These are phyloP conservation scores for Athene cunicularia DNA, from an alignment of 2,113 vertebrate genomes.

Conservation along the genomic window DNA sequence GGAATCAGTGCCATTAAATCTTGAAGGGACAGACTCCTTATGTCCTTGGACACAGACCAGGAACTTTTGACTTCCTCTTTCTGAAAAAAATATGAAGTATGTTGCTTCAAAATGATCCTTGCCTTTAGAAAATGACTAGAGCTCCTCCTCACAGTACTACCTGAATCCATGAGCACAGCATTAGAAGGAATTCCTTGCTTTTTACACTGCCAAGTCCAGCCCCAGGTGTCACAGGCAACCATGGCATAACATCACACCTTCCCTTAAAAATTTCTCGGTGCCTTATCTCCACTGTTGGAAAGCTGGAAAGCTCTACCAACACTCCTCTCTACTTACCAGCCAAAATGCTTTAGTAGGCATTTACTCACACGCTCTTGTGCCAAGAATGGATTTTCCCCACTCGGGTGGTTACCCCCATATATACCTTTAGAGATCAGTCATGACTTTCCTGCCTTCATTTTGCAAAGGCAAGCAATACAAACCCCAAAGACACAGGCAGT, in stretches of 20 bases:
- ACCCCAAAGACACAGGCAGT: neutral
- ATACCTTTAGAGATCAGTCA: neutral
- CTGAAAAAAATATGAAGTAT: neutral
- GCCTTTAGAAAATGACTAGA: neutral
- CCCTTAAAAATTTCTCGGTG: neutral
- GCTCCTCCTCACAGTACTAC: neutral
- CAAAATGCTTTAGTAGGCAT: neutral
- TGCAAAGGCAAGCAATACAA: neutral
- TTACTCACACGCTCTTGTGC: neutral
- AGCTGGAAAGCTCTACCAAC: neutral
- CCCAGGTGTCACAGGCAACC: neutral
- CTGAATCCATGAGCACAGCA: neutral
- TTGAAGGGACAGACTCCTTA: too few species aligned
- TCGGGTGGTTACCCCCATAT: neutral
- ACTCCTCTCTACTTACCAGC: neutral
- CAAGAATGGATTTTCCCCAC: neutral
- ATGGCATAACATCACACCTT: neutral
- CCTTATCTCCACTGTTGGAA: neutral
- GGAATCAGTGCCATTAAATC: neutral
- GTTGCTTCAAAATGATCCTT: neutral
- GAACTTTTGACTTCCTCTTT: neutral
- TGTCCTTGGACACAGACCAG: neutral
- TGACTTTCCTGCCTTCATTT: neutral
- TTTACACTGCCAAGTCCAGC: neutral
- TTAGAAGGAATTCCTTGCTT: neutral